phyloP scores from a whole-genome alignment of 2,888 invertebrate genomes.

The Tanytarsus gracilentus region DNA sequence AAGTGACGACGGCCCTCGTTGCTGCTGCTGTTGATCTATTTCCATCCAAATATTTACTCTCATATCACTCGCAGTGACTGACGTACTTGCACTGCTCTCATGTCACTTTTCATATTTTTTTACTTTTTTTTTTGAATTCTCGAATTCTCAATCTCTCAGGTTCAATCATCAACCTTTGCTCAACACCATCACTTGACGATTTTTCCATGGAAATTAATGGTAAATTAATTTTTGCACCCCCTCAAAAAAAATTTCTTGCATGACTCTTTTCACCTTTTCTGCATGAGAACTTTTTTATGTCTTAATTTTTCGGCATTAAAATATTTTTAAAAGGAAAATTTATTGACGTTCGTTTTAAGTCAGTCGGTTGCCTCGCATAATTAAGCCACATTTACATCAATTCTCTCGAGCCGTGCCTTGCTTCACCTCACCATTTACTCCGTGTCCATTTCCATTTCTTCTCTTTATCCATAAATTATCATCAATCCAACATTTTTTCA shows the following conservation, averaged over 20 bases:
- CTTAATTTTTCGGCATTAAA: no score
- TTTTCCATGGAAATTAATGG: slow-evolving; percentile 45
- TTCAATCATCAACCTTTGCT: slow-evolving; percentile 32
- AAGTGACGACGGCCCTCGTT: no score
- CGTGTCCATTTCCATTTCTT: slow-evolving; percentile 8
- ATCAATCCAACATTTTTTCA: slow-evolving; percentile 5
- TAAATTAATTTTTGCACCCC: slow-evolving; percentile 37
- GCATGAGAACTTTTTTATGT: no score
- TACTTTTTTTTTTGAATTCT: neutral
- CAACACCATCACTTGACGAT: slow-evolving; percentile 45
- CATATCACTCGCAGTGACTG: slow-evolving; percentile 9
- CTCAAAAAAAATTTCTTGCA: neutral
- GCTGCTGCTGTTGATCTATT: neutral
- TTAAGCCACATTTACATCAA: neutral
- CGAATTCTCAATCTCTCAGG: slow-evolving; percentile 36
- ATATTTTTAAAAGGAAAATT: no score
- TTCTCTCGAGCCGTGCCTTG: neutral
- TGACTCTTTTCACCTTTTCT: no score
- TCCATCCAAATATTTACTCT: slow-evolving; percentile 20
- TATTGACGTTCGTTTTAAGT: no score
- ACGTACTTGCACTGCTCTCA: slow-evolving; percentile 4
- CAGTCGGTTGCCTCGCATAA: no score
- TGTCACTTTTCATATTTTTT: neutral
- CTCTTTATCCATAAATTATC: slow-evolving; percentile 23
- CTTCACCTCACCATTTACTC: neutral